phyloP scores from a whole-genome alignment of 2,113 vertebrate genomes.

The Bombycilla garrulus region DNA sequence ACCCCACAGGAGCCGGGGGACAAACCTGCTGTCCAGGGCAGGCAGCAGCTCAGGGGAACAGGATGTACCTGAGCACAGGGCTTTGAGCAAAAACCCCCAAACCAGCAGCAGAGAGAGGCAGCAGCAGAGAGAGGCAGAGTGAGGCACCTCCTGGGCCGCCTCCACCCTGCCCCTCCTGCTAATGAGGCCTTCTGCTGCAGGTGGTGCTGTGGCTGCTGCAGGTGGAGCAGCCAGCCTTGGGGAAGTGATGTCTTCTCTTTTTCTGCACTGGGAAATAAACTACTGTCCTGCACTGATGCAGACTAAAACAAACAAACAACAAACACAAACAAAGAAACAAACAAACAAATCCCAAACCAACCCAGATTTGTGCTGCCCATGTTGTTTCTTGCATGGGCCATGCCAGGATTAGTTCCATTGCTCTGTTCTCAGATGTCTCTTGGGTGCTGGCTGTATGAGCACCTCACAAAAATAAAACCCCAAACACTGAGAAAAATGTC shows the following conservation, averaged over 20 bases:
- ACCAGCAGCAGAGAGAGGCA: too few species aligned
- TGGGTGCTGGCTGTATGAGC: not conserved
- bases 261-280: not conserved
- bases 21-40: not conserved
- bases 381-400: not conserved
- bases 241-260: not conserved
- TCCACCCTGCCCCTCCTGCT: not conserved
- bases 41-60: not conserved
- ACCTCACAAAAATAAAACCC: fast-evolving
- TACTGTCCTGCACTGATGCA: not conserved
- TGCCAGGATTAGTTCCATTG: not conserved
- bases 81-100: too few species aligned
- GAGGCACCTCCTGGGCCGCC: too few species aligned
- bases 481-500: not conserved
- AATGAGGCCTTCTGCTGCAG: not conserved
- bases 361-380: not conserved
- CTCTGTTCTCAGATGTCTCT: not conserved
- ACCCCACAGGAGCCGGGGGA: not conserved
- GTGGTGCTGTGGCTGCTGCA: not conserved
- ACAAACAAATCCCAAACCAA: too few species aligned
- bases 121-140: too few species aligned
- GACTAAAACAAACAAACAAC: too few species aligned
- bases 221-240: not conserved
- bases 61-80: not conserved
- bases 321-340: too few species aligned